Percentiles rank a stretch among this genome's conserved stretches.
Conservation (phyloP, 2,113 vertebrate genomes). For the Sus scrofa region T2T-Sscrofa CM000817.6:44026501-44027000, state of each 20-base stretch:
- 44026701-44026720: not conserved
- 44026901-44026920: too few species aligned
- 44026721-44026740: not conserved
- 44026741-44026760: not conserved
- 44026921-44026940: not conserved
- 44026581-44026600: not conserved
- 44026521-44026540: not conserved
- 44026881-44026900: rapidly evolving
- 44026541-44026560: rapidly evolving
- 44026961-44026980: not conserved
- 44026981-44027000: not conserved
- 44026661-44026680: too few species aligned
- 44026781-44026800: not conserved
- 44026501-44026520: rapidly evolving
- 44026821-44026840: not conserved
- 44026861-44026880: rapidly evolving
- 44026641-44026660: not conserved
- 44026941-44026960: not conserved
- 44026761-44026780: not conserved
- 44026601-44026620: not conserved
- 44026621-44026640: rapidly evolving
- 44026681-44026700: not conserved
- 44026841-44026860: not conserved
- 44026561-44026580: not conserved
- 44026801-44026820: not conserved